Evolutionary conservation across 2,113 vertebrate genomes (phyloP).

Genomic region (Piprites chloris): DNA sequence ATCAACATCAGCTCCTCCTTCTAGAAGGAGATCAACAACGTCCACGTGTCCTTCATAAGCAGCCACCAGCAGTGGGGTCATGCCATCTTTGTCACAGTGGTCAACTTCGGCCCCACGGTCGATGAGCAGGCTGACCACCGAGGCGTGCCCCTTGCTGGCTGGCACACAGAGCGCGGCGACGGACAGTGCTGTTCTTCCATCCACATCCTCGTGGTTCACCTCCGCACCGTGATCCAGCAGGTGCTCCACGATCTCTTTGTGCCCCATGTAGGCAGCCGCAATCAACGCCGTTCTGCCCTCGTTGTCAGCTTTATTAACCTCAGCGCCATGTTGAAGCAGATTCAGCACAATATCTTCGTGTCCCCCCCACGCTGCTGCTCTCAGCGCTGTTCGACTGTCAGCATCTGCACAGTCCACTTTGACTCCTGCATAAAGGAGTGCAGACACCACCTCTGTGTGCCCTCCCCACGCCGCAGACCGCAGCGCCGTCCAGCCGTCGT

Average conservation of each 20-base stretch:
- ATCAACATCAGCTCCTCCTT: slow-evolving; percentile 95
- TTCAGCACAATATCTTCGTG: slow-evolving; percentile 97
- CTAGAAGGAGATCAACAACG: slow-evolving; percentile 93
- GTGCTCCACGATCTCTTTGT: slow-evolving; percentile 94
- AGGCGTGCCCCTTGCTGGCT: slow-evolving; percentile 93
- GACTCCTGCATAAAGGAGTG: slow-evolving; percentile 91
- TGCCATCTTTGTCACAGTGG: slow-evolving; percentile 97
- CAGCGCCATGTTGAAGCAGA: slow-evolving; percentile 92
- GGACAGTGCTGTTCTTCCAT: slow-evolving; percentile 92
- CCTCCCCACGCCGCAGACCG: slow-evolving; percentile 96
- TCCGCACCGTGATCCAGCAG: slow-evolving; percentile 92
- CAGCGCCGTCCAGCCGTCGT: slow-evolving; percentile 94
- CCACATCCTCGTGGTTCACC: slow-evolving; percentile 94
- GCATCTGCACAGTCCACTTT: slow-evolving; percentile 96
- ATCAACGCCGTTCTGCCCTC: slow-evolving; percentile 96
- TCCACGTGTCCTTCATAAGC: slow-evolving; percentile 97
- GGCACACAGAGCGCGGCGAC: slow-evolving; percentile 96
- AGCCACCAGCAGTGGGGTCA: slow-evolving; percentile 95
- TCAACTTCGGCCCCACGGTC: slow-evolving; percentile 94
- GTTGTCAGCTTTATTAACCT: slow-evolving; percentile 96
- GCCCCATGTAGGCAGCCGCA: slow-evolving; percentile 96
- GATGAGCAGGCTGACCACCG: slow-evolving; percentile 92
- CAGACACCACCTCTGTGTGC: slow-evolving; percentile 95
- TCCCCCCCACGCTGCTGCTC: slow-evolving; percentile 96
- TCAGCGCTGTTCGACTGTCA: slow-evolving; percentile 89